A percentile compares a stretch with the other conserved stretches of the same genome.
Evolutionary conservation across 1,140 invertebrate species (phyloP).

Genomic region (Hormaphis cornu): DNA sequence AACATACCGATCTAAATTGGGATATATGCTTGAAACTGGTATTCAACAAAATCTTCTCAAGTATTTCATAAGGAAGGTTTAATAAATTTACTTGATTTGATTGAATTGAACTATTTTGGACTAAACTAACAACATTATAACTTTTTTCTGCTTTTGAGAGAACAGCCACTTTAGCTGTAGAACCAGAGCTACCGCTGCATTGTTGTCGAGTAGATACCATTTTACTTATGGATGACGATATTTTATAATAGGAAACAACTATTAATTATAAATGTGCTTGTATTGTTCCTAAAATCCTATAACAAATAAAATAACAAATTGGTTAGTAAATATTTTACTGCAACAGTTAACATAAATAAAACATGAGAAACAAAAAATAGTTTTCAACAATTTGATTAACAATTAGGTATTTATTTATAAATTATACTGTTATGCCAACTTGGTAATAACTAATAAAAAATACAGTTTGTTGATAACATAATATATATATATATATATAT

Average conservation of each 20-base stretch:
- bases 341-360: too few species aligned
- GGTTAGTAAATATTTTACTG: too few species aligned
- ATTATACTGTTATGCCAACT: too few species aligned
- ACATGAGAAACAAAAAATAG: too few species aligned
- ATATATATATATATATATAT: too few species aligned
- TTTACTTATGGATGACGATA: not conserved
- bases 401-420: too few species aligned
- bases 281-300: not conserved
- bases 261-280: not conserved
- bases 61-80: conserved; percentile 66
- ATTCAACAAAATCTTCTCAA: conserved; percentile 67
- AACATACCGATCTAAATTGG: conserved; percentile 65
- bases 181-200: conserved; percentile 13
- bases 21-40: conserved; percentile 65
- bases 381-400: too few species aligned
- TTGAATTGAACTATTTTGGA: conserved; percentile 21
- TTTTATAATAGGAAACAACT: not conserved
- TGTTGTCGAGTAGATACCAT: conserved; percentile 27
- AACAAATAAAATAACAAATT: not conserved
- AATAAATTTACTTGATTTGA: conserved; percentile 47
- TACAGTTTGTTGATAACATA: too few species aligned
- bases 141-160: conserved; percentile 6
- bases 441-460: too few species aligned
- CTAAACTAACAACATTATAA: not conserved
- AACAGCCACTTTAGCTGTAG: conserved; percentile 4